Base-by-base conservation (phyloP, 2,797 vertebrate genomes). In the Molossus alvarezi region DNA sequence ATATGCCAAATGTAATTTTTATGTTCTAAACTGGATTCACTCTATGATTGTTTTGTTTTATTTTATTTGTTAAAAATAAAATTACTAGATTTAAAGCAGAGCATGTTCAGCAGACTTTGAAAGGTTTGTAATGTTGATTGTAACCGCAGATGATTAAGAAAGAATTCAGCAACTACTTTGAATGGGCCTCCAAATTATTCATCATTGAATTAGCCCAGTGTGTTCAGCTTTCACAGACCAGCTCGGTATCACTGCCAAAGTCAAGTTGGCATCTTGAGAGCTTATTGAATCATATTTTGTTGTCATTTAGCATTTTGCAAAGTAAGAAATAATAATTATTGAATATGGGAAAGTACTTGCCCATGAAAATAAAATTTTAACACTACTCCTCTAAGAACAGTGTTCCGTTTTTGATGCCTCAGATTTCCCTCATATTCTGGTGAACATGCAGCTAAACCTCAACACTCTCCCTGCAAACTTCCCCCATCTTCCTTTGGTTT, bases 241-340 rank as follows among this genome's bases (percentile, higher is more conserved):
- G 48, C 33, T 94, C 86, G 73, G 55, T 33, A 71, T 57, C 64
- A 48, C 29, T 72, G 92, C 95, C 92, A 97, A 95, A 86, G 64
- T 88, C 69, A 94, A 88, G 79, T 1, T 95, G 92, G 82, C 88
- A 84, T 89, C 58, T 92, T 85, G n/a, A 88, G 72, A 94, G 65
- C 55, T 89, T 64, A 94, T n/a, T 85, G 92, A 97, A 84, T 93
- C 55, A 55, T 71, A 45, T 69, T 89, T 79, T 80, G 20, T 75
- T 92, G 48, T 67, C 97, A 17, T 67, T 89, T 86, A 69, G 57
- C 91, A 81, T 81, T 97, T 96, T 88, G 17, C 85, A 84, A 96
- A 96, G 55, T 57, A 72, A 90, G 57, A 84, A 62, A 93, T 53
- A 72, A 77, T 67, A 89, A 67, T 93, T 64, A 84, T 80, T 77